phyloP scores from a whole-genome alignment of 2,888 invertebrate genomes.

The Venusia cambrica region DNA sequence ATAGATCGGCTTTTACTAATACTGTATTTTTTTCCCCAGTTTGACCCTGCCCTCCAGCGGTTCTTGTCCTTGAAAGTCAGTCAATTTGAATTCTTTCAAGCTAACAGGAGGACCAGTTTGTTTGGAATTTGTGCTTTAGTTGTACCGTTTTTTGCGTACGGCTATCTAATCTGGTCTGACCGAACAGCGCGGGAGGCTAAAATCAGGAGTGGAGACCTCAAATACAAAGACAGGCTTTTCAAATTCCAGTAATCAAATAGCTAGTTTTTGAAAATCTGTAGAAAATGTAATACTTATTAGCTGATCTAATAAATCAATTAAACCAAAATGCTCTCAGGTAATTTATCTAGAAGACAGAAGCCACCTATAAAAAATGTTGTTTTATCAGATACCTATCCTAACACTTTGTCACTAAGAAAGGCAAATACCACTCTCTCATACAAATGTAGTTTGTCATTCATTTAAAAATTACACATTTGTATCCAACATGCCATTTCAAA shows the following conservation, averaged over 20 bases:
- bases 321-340: too few species aligned
- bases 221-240: conserved; percentile 85
- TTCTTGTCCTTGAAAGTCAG: conserved; percentile 86
- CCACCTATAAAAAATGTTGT: too few species aligned
- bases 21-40: conserved; percentile 78
- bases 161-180: conserved; percentile 74
- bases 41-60: conserved; percentile 89
- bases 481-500: too few species aligned
- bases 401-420: too few species aligned
- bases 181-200: conserved; percentile 72
- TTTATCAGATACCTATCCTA: too few species aligned
- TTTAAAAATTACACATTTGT: too few species aligned
- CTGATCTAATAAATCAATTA: too few species aligned
- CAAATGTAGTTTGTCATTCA: too few species aligned
- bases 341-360: too few species aligned
- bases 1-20: neutral
- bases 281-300: too few species aligned
- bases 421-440: too few species aligned
- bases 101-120: conserved; percentile 79
- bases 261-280: conserved; percentile 7
- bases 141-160: conserved; percentile 78
- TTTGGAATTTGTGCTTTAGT: conserved; percentile 75
- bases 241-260: conserved; percentile 58
- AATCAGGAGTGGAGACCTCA: conserved; percentile 86
- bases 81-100: conserved; percentile 84